A percentile compares a stretch with the other conserved stretches of the same genome.
Conservation (phyloP, 2,797 vertebrate genomes). For the Gobionotothen gibberifrons region DNA sequence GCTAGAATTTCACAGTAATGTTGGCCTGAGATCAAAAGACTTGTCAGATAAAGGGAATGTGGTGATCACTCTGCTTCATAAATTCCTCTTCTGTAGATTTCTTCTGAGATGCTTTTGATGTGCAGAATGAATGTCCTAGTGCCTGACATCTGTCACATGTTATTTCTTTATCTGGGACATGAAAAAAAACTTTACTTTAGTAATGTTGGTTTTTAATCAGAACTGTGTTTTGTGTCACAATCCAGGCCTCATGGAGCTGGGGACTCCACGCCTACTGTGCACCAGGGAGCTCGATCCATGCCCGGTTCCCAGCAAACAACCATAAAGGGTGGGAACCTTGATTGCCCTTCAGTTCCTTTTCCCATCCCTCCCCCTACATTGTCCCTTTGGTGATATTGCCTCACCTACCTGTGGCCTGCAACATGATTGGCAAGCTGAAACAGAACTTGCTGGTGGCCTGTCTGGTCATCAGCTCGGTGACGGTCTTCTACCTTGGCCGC, state of each 20-base stretch:
- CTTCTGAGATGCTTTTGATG: slow-evolving; percentile 14
- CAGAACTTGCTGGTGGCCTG: slow-evolving; percentile 95
- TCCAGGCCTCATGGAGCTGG: slow-evolving; percentile 85
- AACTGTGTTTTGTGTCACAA: slow-evolving; percentile 43
- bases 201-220: slow-evolving; percentile 11
- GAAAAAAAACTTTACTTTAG: background rate
- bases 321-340: slow-evolving; percentile 73
- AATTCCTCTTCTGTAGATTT: slow-evolving; percentile 9
- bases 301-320: slow-evolving; percentile 64
- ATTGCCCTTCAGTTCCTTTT: slow-evolving; percentile 37
- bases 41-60: slow-evolving; percentile 19
- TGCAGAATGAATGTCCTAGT: background rate
- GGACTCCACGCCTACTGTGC: slow-evolving; percentile 69
- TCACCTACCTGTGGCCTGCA: slow-evolving; percentile 34
- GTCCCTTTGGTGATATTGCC: slow-evolving; percentile 40
- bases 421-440: slow-evolving; percentile 95
- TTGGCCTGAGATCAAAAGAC: slow-evolving; percentile 33
- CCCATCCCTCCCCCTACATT: slow-evolving; percentile 40
- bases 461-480: slow-evolving; percentile 94
- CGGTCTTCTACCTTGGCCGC: slow-evolving; percentile 94
- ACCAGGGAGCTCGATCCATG: slow-evolving; percentile 75
- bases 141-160: background rate
- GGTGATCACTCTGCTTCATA: slow-evolving; percentile 6
- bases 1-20: slow-evolving; percentile 7
- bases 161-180: slow-evolving; percentile 14